phyloP scores from a whole-genome alignment of 2,888 invertebrate species.

The Molorchus minor region DNA sequence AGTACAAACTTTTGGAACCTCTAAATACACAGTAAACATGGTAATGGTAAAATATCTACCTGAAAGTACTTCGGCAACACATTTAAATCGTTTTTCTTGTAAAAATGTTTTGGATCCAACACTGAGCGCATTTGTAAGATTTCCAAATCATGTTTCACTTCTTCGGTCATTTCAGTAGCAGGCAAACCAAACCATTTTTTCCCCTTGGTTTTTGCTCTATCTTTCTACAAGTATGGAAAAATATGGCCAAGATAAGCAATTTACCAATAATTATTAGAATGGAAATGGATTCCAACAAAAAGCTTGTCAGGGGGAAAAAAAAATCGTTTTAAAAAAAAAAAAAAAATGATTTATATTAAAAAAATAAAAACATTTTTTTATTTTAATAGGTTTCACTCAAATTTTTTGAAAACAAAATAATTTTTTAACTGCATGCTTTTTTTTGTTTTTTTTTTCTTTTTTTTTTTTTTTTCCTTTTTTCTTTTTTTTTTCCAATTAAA shows the following conservation, averaged over 20 bases:
- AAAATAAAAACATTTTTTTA: neutral
- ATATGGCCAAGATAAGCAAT: neutral
- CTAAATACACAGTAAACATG: constrained; percentile 4
- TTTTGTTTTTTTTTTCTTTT: too few species aligned
- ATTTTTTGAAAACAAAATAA: neutral
- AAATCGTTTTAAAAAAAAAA: neutral
- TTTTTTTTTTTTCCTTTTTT: too few species aligned
- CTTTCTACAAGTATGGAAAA: constrained; percentile 65
- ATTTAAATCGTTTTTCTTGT: constrained; percentile 90
- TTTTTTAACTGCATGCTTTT: too few species aligned
- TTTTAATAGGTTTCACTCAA: neutral
- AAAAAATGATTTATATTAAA: neutral
- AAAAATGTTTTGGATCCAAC: constrained; percentile 92
- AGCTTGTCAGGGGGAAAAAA: neutral
- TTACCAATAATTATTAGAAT: neutral
- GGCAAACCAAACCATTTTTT: constrained; percentile 89
- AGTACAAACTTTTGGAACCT: constrained; percentile 25
- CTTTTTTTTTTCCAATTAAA: too few species aligned
- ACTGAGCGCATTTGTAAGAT: constrained; percentile 92
- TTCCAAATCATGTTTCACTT: constrained; percentile 86
- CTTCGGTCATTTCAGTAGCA: constrained; percentile 89
- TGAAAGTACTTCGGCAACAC: constrained; percentile 93
- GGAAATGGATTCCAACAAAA: neutral
- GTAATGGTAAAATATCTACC: constrained; percentile 63
- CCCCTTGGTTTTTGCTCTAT: constrained; percentile 84